Percentiles rank a stretch among this genome's conserved stretches.
phyloP scores from a whole-genome alignment of 2,797 vertebrate genomes.

The Cynodonichthys magdalenae region DNA sequence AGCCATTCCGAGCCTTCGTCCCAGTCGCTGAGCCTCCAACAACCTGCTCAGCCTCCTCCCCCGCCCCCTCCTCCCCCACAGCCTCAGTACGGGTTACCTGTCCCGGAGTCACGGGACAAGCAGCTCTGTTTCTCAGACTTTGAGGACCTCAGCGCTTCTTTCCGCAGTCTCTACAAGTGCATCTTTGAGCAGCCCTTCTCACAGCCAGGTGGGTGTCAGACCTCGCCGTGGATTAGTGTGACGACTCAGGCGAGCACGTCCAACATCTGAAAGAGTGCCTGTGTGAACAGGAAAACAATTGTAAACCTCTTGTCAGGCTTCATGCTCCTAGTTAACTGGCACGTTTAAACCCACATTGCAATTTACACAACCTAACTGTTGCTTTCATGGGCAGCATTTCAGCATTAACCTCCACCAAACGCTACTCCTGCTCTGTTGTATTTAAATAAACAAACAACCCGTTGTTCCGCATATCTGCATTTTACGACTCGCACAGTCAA shows the following conservation, averaged over 20 bases:
- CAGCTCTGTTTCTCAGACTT: conserved; percentile 85
- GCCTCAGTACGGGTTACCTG: conserved; percentile 82
- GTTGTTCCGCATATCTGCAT: conserved; percentile 77
- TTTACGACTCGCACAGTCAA: conserved; percentile 75
- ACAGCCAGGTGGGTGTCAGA: conserved; percentile 83
- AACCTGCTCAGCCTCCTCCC: conserved; percentile 58
- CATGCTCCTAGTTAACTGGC: conserved; percentile 71
- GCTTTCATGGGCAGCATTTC: conserved; percentile 49
- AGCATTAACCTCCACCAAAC: conserved; percentile 59
- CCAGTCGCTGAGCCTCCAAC: conserved; percentile 83
- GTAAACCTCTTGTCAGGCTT: conserved; percentile 46
- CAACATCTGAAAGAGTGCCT: conserved; percentile 23
- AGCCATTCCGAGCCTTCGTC: conserved; percentile 84
- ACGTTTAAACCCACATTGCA: conserved; percentile 50
- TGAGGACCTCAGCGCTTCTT: conserved; percentile 89
- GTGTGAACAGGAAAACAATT: conserved; percentile 15
- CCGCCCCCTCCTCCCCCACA: conserved; percentile 70
- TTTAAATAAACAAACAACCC: conserved; percentile 79
- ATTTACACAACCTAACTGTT: conserved; percentile 47
- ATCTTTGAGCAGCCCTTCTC: conserved; percentile 88
- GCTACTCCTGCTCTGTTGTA: conserved; percentile 61
- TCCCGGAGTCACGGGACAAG: conserved; percentile 85
- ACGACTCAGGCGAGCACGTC: conserved; percentile 14
- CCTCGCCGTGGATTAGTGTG: not conserved
- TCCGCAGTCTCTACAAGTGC: conserved; percentile 89